phyloP scores from a whole-genome alignment of 1,140 invertebrate genomes.

The Drosophila oshimai region DNA sequence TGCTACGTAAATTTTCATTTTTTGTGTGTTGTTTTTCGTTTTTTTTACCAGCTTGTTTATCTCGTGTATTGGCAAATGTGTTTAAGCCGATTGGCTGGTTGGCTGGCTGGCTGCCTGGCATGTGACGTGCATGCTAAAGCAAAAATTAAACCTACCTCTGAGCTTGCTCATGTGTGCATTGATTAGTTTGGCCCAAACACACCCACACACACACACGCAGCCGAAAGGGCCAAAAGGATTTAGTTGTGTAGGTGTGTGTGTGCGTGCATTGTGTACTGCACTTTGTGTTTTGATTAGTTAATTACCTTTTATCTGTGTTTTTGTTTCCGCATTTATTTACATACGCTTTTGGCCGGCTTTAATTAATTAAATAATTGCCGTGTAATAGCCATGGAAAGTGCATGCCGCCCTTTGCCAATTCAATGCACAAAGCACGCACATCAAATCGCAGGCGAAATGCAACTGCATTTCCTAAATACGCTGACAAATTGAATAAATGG shows the following conservation, averaged over 20 bases:
- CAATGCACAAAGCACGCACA: slow-evolving; percentile 7
- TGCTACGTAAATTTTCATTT: slow-evolving; percentile 77
- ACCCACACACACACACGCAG: neutral
- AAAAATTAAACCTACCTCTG: slow-evolving; percentile 33
- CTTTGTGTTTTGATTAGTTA: slow-evolving; percentile 75
- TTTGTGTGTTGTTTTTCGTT: slow-evolving; percentile 2
- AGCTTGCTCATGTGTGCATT: slow-evolving; percentile 49
- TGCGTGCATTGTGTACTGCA: slow-evolving; percentile 4
- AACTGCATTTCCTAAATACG: neutral
- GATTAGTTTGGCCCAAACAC: slow-evolving; percentile 51
- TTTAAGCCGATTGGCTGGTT: slow-evolving; percentile 58
- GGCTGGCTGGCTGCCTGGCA: slow-evolving; percentile 9
- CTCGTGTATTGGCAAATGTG: slow-evolving; percentile 51
- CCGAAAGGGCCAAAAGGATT: slow-evolving; percentile 9
- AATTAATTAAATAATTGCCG: slow-evolving; percentile 76
- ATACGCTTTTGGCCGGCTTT: slow-evolving; percentile 59
- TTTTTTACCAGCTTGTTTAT: slow-evolving; percentile 21
- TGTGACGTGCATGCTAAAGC: slow-evolving; percentile 35
- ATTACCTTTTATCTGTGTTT: slow-evolving; percentile 72
- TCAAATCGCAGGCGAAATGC: neutral
- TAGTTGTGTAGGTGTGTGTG: neutral
- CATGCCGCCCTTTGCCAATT: neutral
- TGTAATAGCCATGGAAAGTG: slow-evolving; percentile 31
- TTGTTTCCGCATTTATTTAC: slow-evolving; percentile 59
- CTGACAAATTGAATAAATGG: neutral